A percentile compares a stretch with the other conserved stretches of the same genome.
Conservation (phyloP, 2,888 invertebrate genomes). For the Schrankia costaestrigalis region DNA sequence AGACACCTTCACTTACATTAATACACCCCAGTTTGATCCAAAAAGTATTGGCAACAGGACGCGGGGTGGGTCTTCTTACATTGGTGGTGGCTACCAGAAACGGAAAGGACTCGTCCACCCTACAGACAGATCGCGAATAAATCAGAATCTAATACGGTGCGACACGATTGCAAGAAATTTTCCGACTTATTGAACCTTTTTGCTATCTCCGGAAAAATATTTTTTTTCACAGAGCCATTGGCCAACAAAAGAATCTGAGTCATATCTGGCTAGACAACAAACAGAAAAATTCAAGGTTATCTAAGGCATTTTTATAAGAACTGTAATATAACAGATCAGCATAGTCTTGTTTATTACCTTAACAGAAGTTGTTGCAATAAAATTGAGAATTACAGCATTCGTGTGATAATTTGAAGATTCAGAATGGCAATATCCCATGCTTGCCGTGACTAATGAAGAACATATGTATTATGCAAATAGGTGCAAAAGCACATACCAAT, state of each 20-base stretch:
- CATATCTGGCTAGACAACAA: constrained; percentile 8
- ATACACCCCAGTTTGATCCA: constrained; percentile 20
- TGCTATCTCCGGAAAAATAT: constrained; percentile 32
- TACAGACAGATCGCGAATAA: constrained; percentile 61
- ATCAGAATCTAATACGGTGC: constrained; percentile 74
- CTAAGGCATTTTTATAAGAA: too few relatives aligned
- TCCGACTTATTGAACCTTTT: constrained; percentile 66
- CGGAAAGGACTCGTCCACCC: constrained; percentile 66
- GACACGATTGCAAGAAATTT: constrained; percentile 70
- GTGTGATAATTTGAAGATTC: too few relatives aligned
- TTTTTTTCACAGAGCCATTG: constrained; percentile 7
- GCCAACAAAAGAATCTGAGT: constrained; percentile 9
- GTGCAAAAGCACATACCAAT: too few relatives aligned
- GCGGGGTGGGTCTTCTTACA: constrained; percentile 42
- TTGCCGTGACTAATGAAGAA: too few relatives aligned
- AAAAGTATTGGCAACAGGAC: constrained; percentile 17
- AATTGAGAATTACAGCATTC: too few relatives aligned
- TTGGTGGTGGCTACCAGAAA: constrained; percentile 48
- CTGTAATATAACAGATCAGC: too few relatives aligned
- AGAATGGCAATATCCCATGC: too few relatives aligned
- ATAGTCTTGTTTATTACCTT: too few relatives aligned
- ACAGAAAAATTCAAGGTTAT: too few relatives aligned
- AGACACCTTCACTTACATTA: constrained; percentile 50
- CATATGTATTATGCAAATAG: too few relatives aligned
- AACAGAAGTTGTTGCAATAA: too few relatives aligned